These are phyloP conservation scores for Loripinus fragilis DNA, from an alignment of 2,888 invertebrate species.

Conservation along the genomic window DNA sequence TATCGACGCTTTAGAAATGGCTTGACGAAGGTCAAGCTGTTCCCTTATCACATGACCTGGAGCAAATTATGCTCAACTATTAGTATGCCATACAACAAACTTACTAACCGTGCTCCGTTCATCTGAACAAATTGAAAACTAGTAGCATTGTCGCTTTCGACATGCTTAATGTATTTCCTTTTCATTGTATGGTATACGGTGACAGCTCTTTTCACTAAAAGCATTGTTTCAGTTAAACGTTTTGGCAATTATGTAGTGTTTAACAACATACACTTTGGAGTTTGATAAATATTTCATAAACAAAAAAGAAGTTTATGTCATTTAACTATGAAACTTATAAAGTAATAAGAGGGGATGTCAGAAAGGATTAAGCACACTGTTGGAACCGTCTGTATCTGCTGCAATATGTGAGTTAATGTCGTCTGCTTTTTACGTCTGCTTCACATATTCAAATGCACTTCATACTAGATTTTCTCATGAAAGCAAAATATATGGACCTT, in stretches of 20 bases:
- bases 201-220: not conserved
- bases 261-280: too few relatives aligned
- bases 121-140: conserved; percentile 15
- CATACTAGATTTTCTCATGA: too few relatives aligned
- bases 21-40: too few relatives aligned
- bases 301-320: too few relatives aligned
- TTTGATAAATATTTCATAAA: too few relatives aligned
- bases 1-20: too few relatives aligned
- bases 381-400: conserved; percentile 52
- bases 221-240: conserved; percentile 7
- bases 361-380: conserved; percentile 49
- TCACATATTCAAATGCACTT: too few relatives aligned
- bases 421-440: too few relatives aligned
- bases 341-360: conserved; percentile 32
- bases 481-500: too few relatives aligned
- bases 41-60: too few relatives aligned
- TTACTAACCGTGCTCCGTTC: not conserved
- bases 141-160: not conserved
- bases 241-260: conserved; percentile 13
- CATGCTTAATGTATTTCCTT: not conserved
- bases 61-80: too few relatives aligned
- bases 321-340: too few relatives aligned
- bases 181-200: not conserved
- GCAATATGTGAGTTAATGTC: conserved; percentile 51
- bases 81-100: not conserved